Evolutionary conservation across 2,113 vertebrate genomes (phyloP).

Genomic region (Ivindomyrus marchei): DNA sequence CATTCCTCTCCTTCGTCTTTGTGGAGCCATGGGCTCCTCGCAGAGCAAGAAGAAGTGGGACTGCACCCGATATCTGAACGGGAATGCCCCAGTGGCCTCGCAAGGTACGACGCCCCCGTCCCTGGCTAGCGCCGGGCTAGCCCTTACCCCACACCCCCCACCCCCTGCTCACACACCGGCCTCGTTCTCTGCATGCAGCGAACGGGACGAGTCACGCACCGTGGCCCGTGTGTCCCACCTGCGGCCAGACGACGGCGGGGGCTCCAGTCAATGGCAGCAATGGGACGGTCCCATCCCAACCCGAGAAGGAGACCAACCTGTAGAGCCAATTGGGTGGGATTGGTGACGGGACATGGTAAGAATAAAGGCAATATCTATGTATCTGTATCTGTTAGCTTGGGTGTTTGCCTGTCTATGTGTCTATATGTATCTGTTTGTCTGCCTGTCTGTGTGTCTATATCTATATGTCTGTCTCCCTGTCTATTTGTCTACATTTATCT

Average conservation of each 20-base stretch:
- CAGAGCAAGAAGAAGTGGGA: conserved; percentile 52
- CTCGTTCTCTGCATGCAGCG: neutral
- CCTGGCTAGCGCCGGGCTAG: neutral
- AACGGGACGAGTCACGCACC: neutral
- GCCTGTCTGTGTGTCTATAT: neutral
- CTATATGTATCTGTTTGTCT: neutral
- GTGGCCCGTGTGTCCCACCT: neutral
- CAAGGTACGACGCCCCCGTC: conserved; percentile 32
- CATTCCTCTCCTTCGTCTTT: neutral
- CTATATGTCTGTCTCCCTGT: neutral
- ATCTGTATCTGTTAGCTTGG: neutral
- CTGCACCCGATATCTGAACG: conserved; percentile 52
- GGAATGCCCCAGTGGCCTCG: conserved; percentile 44
- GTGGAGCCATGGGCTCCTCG: conserved; percentile 46
- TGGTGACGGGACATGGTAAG: conserved; percentile 49
- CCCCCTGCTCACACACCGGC: neutral
- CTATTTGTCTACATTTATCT: neutral
- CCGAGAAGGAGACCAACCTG: conserved; percentile 41
- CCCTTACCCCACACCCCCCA: neutral
- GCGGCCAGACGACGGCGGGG: neutral
- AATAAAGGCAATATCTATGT: neutral
- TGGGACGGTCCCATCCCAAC: conserved; percentile 36
- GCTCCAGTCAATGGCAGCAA: conserved; percentile 47
- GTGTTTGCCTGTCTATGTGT: neutral
- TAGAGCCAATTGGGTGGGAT: conserved; percentile 39